phyloP scores from a whole-genome alignment of 2,797 vertebrate genomes.

The Lepilemur septentrionalis region DNA sequence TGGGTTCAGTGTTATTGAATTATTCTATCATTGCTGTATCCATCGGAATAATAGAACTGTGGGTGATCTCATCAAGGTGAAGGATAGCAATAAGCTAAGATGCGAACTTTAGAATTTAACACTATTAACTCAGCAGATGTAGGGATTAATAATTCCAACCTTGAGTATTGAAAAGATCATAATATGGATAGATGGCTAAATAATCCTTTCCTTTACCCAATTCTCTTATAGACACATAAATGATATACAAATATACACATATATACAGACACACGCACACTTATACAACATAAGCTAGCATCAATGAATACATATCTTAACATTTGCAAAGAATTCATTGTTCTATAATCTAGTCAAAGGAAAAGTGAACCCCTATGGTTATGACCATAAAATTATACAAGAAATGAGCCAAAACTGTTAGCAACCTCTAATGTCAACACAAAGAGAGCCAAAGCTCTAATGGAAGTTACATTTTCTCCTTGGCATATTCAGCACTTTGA shows the following conservation, averaged over 20 bases:
- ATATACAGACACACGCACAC: not conserved
- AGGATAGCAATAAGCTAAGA: not conserved
- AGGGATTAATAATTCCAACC: not conserved
- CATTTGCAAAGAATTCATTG: not conserved
- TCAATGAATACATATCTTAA: not conserved
- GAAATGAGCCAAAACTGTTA: constrained; percentile 45
- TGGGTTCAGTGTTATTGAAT: not conserved
- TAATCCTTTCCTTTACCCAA: not conserved
- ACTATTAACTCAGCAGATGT: not conserved
- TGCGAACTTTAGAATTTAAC: not conserved
- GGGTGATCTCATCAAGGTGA: not conserved
- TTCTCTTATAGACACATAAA: not conserved
- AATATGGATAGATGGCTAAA: not conserved
- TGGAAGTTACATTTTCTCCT: constrained; percentile 19
- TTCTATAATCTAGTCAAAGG: not conserved
- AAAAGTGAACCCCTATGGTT: not conserved
- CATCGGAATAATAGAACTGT: not conserved
- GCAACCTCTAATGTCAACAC: constrained; percentile 34
- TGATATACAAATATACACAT: not conserved
- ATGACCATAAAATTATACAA: constrained; percentile 35
- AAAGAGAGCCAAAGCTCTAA: constrained; percentile 18
- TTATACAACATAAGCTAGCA: not conserved
- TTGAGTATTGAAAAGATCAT: not conserved
- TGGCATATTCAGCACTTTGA: not conserved
- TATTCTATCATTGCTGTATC: not conserved